Conservation (phyloP, 2,797 vertebrate species). For the Scarus forsteni region DNA sequence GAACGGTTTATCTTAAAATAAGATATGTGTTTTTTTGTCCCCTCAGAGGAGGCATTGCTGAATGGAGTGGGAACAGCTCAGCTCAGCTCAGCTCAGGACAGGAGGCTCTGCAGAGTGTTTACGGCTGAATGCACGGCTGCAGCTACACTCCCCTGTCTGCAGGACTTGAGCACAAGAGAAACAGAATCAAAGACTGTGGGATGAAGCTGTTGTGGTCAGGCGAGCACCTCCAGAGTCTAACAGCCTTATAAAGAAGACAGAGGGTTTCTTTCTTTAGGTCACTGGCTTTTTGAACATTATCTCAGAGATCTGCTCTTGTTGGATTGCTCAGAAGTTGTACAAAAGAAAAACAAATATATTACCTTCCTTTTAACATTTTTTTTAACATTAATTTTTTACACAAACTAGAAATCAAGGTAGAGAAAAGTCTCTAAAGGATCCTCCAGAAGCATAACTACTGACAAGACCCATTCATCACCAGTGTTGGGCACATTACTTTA, state of each 20-base stretch:
- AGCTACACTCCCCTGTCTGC: neutral
- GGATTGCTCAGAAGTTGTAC: too few relatives aligned
- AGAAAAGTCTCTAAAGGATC: too few relatives aligned
- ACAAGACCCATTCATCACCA: too few relatives aligned
- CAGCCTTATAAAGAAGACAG: neutral
- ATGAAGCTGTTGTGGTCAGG: neutral
- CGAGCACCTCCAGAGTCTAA: neutral
- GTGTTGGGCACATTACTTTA: too few relatives aligned
- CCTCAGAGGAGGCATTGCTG: neutral
- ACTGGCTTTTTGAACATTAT: neutral
- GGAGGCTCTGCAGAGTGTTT: neutral
- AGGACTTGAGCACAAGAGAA: neutral
- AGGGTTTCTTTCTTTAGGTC: neutral
- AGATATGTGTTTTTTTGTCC: too few relatives aligned
- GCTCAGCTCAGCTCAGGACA: neutral
- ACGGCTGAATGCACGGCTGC: conserved; percentile 1
- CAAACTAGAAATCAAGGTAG: too few relatives aligned
- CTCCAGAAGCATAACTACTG: too few relatives aligned
- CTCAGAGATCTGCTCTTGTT: neutral
- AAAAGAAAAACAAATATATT: too few relatives aligned
- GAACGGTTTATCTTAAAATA: too few relatives aligned
- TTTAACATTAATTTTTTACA: too few relatives aligned
- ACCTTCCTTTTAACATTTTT: too few relatives aligned
- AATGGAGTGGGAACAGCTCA: neutral
- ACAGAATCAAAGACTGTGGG: neutral